These are phyloP conservation scores for Galaxias olidus DNA, from an alignment of 2,797 vertebrate species.

Conservation along the genomic window DNA sequence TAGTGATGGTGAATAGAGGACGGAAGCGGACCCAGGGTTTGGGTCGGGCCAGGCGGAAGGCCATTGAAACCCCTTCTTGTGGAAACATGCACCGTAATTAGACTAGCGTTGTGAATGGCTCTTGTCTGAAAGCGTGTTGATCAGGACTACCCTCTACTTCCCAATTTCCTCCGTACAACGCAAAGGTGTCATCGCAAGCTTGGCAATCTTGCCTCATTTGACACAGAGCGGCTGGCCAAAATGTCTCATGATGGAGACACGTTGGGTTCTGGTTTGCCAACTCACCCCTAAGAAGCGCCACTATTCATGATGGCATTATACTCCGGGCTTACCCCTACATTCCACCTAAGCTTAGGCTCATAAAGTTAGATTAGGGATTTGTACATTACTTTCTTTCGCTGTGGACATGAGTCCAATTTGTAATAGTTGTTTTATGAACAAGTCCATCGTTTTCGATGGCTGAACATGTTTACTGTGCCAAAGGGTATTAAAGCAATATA, in stretches of 20 bases:
- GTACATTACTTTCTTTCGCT: background rate
- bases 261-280: conserved; percentile 10
- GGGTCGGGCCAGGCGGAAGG: conserved; percentile 35
- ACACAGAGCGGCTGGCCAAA: conserved; percentile 13
- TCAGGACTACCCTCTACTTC: conserved; percentile 24
- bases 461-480: conserved; percentile 12
- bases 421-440: background rate
- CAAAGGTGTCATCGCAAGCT: conserved; percentile 11
- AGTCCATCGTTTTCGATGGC: conserved; percentile 1
- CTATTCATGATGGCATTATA: conserved; percentile 13
- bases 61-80: conserved; percentile 56
- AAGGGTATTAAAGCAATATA: conserved; percentile 24
- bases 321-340: conserved; percentile 18
- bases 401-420: conserved; percentile 12
- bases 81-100: conserved; percentile 56
- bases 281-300: background rate
- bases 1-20: conserved; percentile 60
- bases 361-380: conserved; percentile 29
- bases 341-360: conserved; percentile 29
- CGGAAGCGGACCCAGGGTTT: conserved; percentile 46
- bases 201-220: conserved; percentile 14
- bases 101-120: conserved; percentile 34
- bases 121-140: conserved; percentile 32
- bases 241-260: background rate
- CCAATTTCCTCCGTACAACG: conserved; percentile 8